These are phyloP conservation scores for Ctenochaetus hawaiiensis DNA, from an alignment of 2,797 vertebrate genomes.

Conservation along the genomic window DNA sequence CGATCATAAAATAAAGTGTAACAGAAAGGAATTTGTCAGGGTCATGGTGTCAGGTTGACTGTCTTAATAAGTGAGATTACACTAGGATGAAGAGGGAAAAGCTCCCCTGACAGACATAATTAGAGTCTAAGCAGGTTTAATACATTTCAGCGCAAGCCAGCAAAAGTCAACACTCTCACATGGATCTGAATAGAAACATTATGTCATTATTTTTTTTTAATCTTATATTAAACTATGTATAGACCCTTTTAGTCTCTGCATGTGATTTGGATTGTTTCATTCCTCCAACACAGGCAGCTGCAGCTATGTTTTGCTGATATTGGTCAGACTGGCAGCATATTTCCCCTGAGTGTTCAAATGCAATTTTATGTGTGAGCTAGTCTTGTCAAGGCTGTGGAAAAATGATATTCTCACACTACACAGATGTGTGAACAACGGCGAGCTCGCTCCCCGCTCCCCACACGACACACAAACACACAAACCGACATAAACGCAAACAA, in stretches of 20 bases:
- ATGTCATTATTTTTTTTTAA: conserved; percentile 44
- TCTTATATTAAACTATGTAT: conserved; percentile 50
- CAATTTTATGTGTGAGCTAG: conserved; percentile 80
- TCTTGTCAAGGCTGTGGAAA: conserved; percentile 55
- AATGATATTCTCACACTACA: conserved; percentile 53
- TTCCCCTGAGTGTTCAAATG: conserved; percentile 85
- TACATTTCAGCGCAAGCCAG: neutral
- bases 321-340: conserved; percentile 78
- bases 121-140: neutral
- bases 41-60: neutral
- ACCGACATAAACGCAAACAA: conserved; percentile 44
- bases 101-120: neutral
- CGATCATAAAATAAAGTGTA: conserved; percentile 26
- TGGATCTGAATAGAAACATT: conserved; percentile 32
- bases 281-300: conserved; percentile 50
- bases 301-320: conserved; percentile 70
- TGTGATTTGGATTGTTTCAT: conserved; percentile 73
- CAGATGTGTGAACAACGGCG: conserved; percentile 49
- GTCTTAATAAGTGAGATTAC: conserved; percentile 29
- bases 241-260: conserved; percentile 54
- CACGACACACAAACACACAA: conserved; percentile 16
- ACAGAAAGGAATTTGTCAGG: conserved; percentile 20
- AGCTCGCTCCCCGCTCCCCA: neutral
- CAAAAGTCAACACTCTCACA: conserved; percentile 16
- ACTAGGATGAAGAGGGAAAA: conserved; percentile 26